Evolutionary conservation across 2,797 vertebrate genomes (phyloP).

Genomic region (Sparus aurata): DNA sequence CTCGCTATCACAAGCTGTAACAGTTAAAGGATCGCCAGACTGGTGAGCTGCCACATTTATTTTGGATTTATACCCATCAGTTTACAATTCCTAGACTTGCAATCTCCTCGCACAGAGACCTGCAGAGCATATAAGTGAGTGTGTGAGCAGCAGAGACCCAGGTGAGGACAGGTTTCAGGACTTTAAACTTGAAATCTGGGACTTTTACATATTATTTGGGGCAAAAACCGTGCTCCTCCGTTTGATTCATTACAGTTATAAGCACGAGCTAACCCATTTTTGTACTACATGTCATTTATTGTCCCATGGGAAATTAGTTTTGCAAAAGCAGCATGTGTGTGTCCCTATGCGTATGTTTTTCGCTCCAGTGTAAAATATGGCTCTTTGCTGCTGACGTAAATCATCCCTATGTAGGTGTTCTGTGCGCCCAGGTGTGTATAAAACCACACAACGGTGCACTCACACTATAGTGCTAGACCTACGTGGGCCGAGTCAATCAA

Average conservation of each 20-base stretch:
- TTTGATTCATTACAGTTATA: conserved; percentile 31
- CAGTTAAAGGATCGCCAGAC: conserved; percentile 51
- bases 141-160: conserved; percentile 6
- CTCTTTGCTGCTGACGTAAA: conserved; percentile 32
- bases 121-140: conserved; percentile 22
- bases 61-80: conserved; percentile 48
- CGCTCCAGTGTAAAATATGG: conserved; percentile 17
- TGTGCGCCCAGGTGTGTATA: conserved; percentile 1
- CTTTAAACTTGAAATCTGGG: conserved; percentile 1
- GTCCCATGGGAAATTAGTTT: conserved; percentile 43
- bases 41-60: conserved; percentile 47
- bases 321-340: conserved; percentile 31
- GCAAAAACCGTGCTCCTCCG: background rate
- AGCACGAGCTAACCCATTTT: conserved; percentile 31
- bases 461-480: conserved; percentile 1
- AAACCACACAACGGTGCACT: background rate
- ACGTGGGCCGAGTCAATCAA: conserved; percentile 41
- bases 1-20: conserved; percentile 54
- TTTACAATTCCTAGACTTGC: conserved; percentile 33
- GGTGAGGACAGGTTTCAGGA: background rate
- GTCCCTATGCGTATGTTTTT: conserved; percentile 22
- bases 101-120: conserved; percentile 11
- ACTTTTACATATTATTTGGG: conserved; percentile 22
- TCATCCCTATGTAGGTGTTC: conserved; percentile 43
- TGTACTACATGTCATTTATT: conserved; percentile 31